Base-by-base conservation (phyloP, 1,140 invertebrate genomes). In the Neodiprion pinetum region DNA sequence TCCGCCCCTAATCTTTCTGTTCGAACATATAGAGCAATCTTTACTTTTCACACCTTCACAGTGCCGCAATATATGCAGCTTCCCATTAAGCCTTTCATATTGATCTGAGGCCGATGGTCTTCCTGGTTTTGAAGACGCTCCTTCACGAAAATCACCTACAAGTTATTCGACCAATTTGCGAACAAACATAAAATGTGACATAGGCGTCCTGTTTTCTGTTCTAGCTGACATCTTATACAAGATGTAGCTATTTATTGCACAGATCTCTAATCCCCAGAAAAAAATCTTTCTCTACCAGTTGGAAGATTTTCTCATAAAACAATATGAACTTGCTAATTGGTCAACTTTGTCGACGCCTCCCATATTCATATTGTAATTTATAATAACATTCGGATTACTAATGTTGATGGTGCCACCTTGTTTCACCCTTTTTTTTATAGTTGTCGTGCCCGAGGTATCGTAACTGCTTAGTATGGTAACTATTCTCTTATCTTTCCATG, bases 341-440 rank as follows among this genome's bases (percentile, higher is more conserved):
- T 86, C 84, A 28, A 66, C 80, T 47, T 73, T 72, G 77, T 80
- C 81, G 49, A 84, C 80, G 73, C 77, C 79, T 11, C 82, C 72
- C 82, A 83, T 83, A 79, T 75, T 70, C 78, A 78, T 74, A 5
- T 47, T 81, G 65, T 80, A 84, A 76, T 82, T 76, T 71, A 80
- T n/a, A 23, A 81, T 70, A 23, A 78, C 72, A 71, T 76, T 73
- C 21, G 83, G 80, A 70, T 83, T 82, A 8, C 53, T 49, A 1
- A 72, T 61, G 48, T n/a, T 70, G 49, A 74, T 65, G 50, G 70
- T 61, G 53, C 65, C 61, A 71, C 50, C 49, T 66, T 1, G 67
- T 75, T 71, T 67, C 71, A 73, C 21, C 67, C 50, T 67, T 71
- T 14, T 14, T 50, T 14, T 76, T 65, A 74, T 50, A 10, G 28